A percentile compares a stretch with the other conserved stretches of the same genome.
These are phyloP conservation scores for Punctoribates punctum DNA, from an alignment of 2,888 invertebrate genomes.

Conservation along the genomic window DNA sequence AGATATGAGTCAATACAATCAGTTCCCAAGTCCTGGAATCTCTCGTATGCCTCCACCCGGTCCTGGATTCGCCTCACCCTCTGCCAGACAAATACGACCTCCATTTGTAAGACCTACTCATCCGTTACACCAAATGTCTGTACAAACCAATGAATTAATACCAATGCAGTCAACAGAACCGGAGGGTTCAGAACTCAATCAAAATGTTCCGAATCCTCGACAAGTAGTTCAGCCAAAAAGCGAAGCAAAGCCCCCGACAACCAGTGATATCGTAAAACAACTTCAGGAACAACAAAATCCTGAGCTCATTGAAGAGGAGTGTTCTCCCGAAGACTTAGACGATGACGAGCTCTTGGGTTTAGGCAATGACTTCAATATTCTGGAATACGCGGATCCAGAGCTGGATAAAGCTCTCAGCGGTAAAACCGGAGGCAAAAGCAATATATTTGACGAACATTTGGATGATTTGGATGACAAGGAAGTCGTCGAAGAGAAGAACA, in stretches of 20 bases:
- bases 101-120: not conserved
- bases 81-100: not conserved
- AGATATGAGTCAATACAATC: not conserved
- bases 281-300: constrained; percentile 45
- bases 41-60: constrained; percentile 6
- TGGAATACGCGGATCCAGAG: constrained; percentile 93
- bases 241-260: constrained; percentile 43
- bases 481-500: constrained; percentile 52
- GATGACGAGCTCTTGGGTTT: constrained; percentile 83
- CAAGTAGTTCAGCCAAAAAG: not conserved
- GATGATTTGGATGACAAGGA: constrained; percentile 71
- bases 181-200: constrained; percentile 15
- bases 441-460: constrained; percentile 68
- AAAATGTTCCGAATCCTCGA: constrained; percentile 17
- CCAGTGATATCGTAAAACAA: constrained; percentile 47
- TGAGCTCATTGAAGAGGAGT: constrained; percentile 42
- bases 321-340: constrained; percentile 62
- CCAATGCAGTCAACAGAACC: not conserved
- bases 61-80: not conserved
- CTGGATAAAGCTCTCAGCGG: constrained; percentile 64
- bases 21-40: not conserved
- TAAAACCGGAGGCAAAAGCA: constrained; percentile 72
- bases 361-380: constrained; percentile 89
- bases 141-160: not conserved
- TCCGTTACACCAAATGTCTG: not conserved